phyloP scores from a whole-genome alignment of 1,140 invertebrate species.

The Drosophila pruinosa region DNA sequence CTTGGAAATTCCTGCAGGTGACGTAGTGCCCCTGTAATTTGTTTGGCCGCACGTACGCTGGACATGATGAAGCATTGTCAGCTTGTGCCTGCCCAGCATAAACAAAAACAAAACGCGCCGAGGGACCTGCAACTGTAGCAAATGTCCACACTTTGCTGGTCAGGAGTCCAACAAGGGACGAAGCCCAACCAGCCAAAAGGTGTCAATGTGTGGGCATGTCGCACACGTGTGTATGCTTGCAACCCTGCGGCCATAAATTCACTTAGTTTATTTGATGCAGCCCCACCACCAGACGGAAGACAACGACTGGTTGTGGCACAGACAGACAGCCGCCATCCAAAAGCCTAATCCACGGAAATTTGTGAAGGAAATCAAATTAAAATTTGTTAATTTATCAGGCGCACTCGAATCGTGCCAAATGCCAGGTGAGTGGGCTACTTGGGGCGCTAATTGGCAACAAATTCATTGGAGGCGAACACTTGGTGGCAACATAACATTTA shows the following conservation, averaged over 20 bases:
- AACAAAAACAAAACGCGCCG: conserved; percentile 68
- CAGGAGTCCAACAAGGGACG: not conserved
- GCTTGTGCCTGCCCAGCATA: conserved; percentile 73
- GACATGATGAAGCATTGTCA: conserved; percentile 63
- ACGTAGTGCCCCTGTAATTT: conserved; percentile 77
- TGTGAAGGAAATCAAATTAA: conserved; percentile 75
- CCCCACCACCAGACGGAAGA: conserved; percentile 19
- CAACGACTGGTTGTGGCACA: not conserved
- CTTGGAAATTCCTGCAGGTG: conserved; percentile 79
- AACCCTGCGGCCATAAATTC: conserved; percentile 70
- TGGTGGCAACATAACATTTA: too few species aligned
- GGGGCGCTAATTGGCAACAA: conserved; percentile 45
- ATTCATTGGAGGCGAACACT: not conserved
- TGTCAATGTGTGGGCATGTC: conserved; percentile 78
- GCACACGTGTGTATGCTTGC: conserved; percentile 45
- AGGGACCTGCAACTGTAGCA: conserved; percentile 63
- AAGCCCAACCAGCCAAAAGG: conserved; percentile 29
- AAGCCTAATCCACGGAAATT: conserved; percentile 58
- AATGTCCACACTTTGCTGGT: conserved; percentile 10
- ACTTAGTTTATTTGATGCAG: conserved; percentile 53
- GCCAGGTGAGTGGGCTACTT: conserved; percentile 7
- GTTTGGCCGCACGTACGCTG: conserved; percentile 75
- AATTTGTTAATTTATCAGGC: conserved; percentile 67
- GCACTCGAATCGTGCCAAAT: conserved; percentile 32
- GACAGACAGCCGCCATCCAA: not conserved